Base-by-base conservation (phyloP, 2,113 vertebrate species). In the Stigmatopora argus region DNA sequence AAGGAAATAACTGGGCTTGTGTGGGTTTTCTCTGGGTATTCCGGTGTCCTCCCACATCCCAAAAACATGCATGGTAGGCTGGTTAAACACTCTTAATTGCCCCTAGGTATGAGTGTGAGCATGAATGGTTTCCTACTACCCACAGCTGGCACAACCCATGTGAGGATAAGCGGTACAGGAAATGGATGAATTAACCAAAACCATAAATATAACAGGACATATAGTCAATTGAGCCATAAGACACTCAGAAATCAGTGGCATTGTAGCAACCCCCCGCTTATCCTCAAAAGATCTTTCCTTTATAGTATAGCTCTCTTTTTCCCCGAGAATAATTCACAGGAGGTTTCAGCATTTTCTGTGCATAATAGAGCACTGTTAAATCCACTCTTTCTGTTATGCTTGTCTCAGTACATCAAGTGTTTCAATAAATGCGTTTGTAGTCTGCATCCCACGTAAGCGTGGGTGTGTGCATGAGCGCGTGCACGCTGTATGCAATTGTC, bases 171-270 rank as follows among this genome's bases (percentile, higher is more conserved):
- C 3, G 26, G 26, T 31, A 31, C 26, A 31, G 26, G 26, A 31
- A 31, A 31, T 31, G 1, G 3, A 31, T 31, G 26, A 31, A 31
- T 31, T 31, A 31, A 31, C 3, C 26, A 31, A 31, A 31, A 31
- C 26, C 26, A 1, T 31, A 31, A 31, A 31, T 31, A 31, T 31
- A 31, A 31, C 2, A 31, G 26, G 26, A 31, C 3, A 31, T 31
- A 31, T 31, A 1, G 1, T 31, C 26, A 31, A 31, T 31, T 31
- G 26, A 31, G 26, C 26, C 26, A 31, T 31, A 78, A 77, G 65
- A 78, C 45, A 17, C 58, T 83, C 59, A 45, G 69, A 81, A 82
- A 86, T 86, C 86, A 81, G 77, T 82, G 81, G 60, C 72, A 72
- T 71, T 84, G 83, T 82, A 85, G 85, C 71, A 77, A 60, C 71